These are phyloP conservation scores for Cercopithecus hamlyni DNA, from an alignment of 2,797 vertebrate genomes.

Conservation along the genomic window DNA sequence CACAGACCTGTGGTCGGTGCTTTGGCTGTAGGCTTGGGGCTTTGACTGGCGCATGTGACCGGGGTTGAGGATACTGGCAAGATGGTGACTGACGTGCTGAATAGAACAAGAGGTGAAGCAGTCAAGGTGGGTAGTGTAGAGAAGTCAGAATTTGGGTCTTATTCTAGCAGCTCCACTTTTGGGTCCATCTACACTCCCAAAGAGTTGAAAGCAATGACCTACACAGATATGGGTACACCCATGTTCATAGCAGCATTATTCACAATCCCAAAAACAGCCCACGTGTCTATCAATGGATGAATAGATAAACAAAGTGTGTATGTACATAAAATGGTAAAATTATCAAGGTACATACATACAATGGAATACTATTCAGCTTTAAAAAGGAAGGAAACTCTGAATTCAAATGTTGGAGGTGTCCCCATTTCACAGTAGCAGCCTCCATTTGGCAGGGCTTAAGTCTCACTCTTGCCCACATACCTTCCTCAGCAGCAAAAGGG, in stretches of 20 bases:
- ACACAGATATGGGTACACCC: neutral
- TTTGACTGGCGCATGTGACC: neutral
- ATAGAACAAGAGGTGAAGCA: too few species aligned
- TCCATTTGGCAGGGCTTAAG: neutral
- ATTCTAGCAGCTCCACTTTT: accelerated
- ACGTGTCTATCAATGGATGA: neutral
- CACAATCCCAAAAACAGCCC: too few species aligned
- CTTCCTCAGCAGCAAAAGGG: neutral
- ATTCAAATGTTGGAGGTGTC: neutral
- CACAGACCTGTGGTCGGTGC: accelerated
- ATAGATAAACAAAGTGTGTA: neutral
- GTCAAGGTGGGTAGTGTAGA: neutral
- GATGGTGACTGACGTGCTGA: too few species aligned
- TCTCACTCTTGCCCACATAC: neutral
- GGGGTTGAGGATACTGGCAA: neutral
- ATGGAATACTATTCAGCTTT: neutral
- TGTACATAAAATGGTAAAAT: neutral
- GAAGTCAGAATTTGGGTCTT: neutral
- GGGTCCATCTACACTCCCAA: neutral
- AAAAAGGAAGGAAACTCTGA: neutral
- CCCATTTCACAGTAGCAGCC: neutral
- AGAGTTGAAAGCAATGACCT: neutral
- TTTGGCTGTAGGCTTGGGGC: neutral
- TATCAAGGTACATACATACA: neutral
- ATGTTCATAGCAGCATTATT: neutral